Percentiles rank a stretch among this genome's conserved stretches.
These are phyloP conservation scores for Caenorhabditis doughertyi DNA, from an alignment of 2,888 invertebrate species.

Conservation along the genomic window DNA sequence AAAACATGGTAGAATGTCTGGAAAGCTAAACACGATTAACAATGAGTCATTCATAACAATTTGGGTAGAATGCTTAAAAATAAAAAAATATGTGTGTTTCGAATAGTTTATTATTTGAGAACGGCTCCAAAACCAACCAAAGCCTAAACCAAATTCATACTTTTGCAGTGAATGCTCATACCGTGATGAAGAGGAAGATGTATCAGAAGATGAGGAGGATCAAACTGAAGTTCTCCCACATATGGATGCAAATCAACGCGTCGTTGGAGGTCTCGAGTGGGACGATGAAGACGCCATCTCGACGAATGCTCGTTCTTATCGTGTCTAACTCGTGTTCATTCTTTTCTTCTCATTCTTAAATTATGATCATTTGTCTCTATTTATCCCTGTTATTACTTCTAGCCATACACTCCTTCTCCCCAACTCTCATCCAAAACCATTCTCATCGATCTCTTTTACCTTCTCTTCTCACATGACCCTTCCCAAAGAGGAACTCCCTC, in stretches of 20 bases:
- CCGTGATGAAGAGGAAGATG: constrained; percentile 78
- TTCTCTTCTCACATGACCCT: constrained; percentile 12
- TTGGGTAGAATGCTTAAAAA: no score
- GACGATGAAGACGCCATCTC: constrained; percentile 84
- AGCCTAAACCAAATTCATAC: not conserved
- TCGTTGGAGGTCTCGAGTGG: constrained; percentile 85
- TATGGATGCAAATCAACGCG: constrained; percentile 67
- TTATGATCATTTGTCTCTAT: constrained; percentile 26
- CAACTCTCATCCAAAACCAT: not conserved
- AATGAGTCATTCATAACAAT: constrained; percentile 17
- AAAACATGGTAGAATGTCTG: not conserved
- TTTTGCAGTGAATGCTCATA: constrained; percentile 76
- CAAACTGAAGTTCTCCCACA: constrained; percentile 70
- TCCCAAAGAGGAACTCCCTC: not conserved
- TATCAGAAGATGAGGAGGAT: constrained; percentile 65
- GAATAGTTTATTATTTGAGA: no score
- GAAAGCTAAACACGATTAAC: constrained; percentile 11
- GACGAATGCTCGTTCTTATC: constrained; percentile 73
- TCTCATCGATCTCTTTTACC: constrained; percentile 34
- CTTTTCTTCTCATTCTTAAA: constrained; percentile 26
- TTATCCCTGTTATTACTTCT: constrained; percentile 18
- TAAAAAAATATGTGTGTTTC: no score
- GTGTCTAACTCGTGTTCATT: constrained; percentile 63
- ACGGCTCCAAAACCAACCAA: no score
- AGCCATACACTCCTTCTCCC: constrained; percentile 1